Conservation (phyloP, 1,140 invertebrate species). For the Meloidogyne hapla region DNA sequence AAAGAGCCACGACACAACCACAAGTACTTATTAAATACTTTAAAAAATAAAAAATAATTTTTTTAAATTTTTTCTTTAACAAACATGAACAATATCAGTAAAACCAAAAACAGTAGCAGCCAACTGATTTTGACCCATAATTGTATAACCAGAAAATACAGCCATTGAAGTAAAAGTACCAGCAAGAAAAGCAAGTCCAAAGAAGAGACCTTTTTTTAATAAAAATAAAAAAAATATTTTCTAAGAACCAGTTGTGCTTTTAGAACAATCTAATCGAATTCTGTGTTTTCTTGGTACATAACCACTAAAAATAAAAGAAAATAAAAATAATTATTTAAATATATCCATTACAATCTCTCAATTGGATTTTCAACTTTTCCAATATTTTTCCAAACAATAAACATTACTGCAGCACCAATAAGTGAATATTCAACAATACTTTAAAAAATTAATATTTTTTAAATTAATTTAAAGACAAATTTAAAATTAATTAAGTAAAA, state of each 20-base stretch:
- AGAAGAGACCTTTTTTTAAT: slow-evolving; percentile 46
- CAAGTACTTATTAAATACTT: slow-evolving; percentile 50
- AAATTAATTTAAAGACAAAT: slow-evolving; percentile 67
- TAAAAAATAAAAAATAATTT: slow-evolving; percentile 6
- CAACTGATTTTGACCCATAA: slow-evolving; percentile 42
- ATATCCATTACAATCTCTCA: slow-evolving; percentile 28
- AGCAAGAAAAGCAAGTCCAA: slow-evolving; percentile 59
- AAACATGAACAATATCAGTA: slow-evolving; percentile 58
- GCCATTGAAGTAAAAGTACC: slow-evolving; percentile 63
- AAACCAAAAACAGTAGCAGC: slow-evolving; percentile 59
- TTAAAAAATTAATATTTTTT: slow-evolving; percentile 75
- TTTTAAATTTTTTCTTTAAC: neutral
- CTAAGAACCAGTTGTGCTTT: slow-evolving; percentile 26
- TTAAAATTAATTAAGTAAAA: slow-evolving; percentile 71
- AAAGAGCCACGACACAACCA: slow-evolving; percentile 54
- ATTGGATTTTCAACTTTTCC: slow-evolving; percentile 35
- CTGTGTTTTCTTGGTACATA: slow-evolving; percentile 54
- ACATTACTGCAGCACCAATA: slow-evolving; percentile 92
- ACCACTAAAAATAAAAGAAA: neutral
- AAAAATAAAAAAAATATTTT: neutral
- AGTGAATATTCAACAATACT: slow-evolving; percentile 92
- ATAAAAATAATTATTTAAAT: neutral
- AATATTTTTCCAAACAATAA: slow-evolving; percentile 95
- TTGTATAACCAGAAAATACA: slow-evolving; percentile 59
- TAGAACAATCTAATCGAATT: slow-evolving; percentile 61